Percentiles rank a stretch among this genome's conserved stretches.
phyloP scores from a whole-genome alignment of 2,888 invertebrate genomes.

The Agrotis exclamationis region DNA sequence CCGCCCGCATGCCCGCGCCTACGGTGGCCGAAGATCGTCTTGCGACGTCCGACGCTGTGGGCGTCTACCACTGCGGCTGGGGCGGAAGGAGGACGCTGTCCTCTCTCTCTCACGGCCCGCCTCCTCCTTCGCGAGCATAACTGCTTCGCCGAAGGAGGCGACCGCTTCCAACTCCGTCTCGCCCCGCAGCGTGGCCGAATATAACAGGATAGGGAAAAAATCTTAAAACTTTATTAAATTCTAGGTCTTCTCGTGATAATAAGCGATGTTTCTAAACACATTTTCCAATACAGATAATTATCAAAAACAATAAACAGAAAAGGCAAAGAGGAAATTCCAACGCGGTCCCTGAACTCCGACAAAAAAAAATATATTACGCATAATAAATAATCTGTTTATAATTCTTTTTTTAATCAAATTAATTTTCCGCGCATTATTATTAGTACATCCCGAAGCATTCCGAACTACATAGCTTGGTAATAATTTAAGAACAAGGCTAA shows the following conservation, averaged over 20 bases:
- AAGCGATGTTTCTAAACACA: neutral
- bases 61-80: too few relatives aligned
- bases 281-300: neutral
- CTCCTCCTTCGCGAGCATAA: too few relatives aligned
- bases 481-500: constrained; percentile 38
- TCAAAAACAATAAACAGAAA: constrained; percentile 7
- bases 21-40: too few relatives aligned
- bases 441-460: constrained; percentile 32
- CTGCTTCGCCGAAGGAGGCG: too few relatives aligned
- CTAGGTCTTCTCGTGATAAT: neutral
- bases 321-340: constrained; percentile 16
- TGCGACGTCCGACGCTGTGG: too few relatives aligned
- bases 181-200: too few relatives aligned
- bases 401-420: constrained; percentile 7
- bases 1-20: too few relatives aligned
- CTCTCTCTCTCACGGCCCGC: too few relatives aligned
- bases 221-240: neutral
- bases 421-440: constrained; percentile 29
- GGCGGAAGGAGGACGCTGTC: too few relatives aligned
- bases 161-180: too few relatives aligned
- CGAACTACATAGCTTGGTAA: constrained; percentile 19
- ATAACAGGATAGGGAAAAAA: neutral
- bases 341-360: constrained; percentile 45
- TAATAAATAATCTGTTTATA: constrained; percentile 9
- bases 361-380: constrained; percentile 34